Percentiles rank a stretch among this genome's conserved stretches.
These are phyloP conservation scores for Alcedo atthis DNA, from an alignment of 2,797 vertebrate genomes.

Conservation along the genomic window DNA sequence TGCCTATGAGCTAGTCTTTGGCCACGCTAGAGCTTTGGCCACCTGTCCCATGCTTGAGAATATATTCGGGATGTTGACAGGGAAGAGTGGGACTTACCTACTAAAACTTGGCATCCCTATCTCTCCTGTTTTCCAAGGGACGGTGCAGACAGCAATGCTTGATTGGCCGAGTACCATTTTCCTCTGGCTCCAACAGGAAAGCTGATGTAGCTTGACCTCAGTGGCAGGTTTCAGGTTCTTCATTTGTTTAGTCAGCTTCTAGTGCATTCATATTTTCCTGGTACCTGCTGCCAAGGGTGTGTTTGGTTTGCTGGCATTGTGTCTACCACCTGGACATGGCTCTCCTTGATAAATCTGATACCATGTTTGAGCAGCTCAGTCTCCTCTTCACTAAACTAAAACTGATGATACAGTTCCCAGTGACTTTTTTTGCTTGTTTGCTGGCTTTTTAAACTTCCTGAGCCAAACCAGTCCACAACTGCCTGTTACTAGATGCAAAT, in stretches of 20 bases:
- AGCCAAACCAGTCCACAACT: neutral
- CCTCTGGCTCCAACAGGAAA: neutral
- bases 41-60: neutral
- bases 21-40: neutral
- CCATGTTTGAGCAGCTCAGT: neutral
- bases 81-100: neutral
- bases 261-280: neutral
- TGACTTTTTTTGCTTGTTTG: neutral
- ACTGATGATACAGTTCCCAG: neutral
- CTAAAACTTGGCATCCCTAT: neutral
- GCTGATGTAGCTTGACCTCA: neutral
- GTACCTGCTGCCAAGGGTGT: neutral
- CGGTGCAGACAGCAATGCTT: neutral
- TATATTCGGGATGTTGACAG: neutral
- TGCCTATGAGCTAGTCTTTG: neutral
- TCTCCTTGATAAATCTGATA: neutral
- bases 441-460: neutral
- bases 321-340: neutral
- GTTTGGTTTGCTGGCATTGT: neutral
- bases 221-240: neutral
- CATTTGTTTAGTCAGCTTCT: constrained; percentile 21
- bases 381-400: neutral
- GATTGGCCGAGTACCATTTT: neutral
- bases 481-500: neutral
- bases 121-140: neutral